Percentiles rank a stretch among this genome's conserved stretches.
Conservation (phyloP, 53 echinoderm and acorn worm genomes). For the Mesocentrotus franciscanus region DNA sequence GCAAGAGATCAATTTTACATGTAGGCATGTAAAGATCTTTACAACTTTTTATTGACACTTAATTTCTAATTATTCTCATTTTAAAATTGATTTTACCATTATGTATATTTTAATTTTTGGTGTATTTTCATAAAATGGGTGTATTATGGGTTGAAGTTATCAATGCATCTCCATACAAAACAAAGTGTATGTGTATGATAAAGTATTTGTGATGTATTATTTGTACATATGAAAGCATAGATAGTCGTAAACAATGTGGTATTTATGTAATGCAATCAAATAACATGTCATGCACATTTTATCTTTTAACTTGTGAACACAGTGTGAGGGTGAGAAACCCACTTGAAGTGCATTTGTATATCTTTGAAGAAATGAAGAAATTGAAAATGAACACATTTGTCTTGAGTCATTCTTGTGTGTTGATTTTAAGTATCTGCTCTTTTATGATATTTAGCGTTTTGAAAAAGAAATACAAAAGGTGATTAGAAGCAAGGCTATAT, state of each 20-base stretch:
- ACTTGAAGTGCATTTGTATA: conserved; percentile 55
- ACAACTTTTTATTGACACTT: neutral
- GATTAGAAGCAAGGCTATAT: no score
- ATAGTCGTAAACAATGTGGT: conserved; percentile 5
- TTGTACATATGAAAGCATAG: conserved; percentile 34
- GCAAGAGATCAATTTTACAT: neutral
- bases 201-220: conserved; percentile 39
- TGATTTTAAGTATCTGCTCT: neutral
- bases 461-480: no score
- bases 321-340: conserved; percentile 41
- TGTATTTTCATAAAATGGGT: neutral
- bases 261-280: conserved; percentile 36
- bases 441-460: no score
- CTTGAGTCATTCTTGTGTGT: neutral
- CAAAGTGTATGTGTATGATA: neutral
- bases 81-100: conserved; percentile 1
- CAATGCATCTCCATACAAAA: neutral
- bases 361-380: conserved; percentile 26
- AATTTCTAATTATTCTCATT: neutral
- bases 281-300: conserved; percentile 41
- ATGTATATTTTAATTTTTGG: neutral
- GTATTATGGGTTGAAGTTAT: neutral
- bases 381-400: neutral
- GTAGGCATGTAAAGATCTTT: neutral
- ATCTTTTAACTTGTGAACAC: conserved; percentile 28